phyloP scores from a whole-genome alignment of 2,113 vertebrate genomes.

The Apus apus region DNA sequence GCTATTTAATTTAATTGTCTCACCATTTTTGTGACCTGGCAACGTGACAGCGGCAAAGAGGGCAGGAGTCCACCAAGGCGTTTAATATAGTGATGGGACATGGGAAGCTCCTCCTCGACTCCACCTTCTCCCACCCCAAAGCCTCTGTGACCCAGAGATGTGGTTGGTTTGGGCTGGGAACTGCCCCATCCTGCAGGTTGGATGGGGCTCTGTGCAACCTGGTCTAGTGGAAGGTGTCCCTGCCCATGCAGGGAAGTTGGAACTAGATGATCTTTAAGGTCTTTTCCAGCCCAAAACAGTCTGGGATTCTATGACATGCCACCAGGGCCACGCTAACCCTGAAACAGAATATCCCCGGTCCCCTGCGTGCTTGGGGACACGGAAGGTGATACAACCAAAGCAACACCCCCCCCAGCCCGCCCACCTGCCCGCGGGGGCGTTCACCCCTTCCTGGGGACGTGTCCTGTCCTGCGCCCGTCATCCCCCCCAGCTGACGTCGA shows the following conservation, averaged over 20 bases:
- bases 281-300: too few species aligned
- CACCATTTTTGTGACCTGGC: constrained; percentile 34
- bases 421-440: not conserved
- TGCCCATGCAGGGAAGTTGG: too few species aligned
- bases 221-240: too few species aligned
- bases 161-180: not conserved
- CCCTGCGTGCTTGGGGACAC: rapidly evolving
- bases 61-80: rapidly evolving
- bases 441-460: not conserved
- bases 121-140: not conserved
- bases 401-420: not conserved
- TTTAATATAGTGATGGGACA: not conserved
- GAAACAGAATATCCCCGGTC: not conserved
- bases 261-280: too few species aligned
- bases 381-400: not conserved
- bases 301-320: too few species aligned
- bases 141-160: not conserved
- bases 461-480: not conserved
- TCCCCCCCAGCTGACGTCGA: not conserved
- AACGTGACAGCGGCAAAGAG: not conserved
- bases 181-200: not conserved
- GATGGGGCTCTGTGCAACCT: too few species aligned
- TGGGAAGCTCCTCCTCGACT: constrained; percentile 14
- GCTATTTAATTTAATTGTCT: not conserved
- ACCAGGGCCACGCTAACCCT: not conserved